Conservation (phyloP, 2,888 invertebrate species). For the Leucozona laternaria region DNA sequence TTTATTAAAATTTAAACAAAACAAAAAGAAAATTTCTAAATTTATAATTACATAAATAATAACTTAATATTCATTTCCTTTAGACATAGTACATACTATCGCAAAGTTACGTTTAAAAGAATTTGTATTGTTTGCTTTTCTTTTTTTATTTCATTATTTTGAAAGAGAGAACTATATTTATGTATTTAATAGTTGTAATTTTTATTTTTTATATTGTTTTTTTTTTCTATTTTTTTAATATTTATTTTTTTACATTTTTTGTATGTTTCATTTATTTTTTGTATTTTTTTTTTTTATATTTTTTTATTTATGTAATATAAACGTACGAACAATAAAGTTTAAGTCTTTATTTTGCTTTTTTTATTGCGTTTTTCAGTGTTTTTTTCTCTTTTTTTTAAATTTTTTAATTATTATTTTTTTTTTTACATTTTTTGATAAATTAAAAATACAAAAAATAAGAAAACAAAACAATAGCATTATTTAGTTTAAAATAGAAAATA, state of each 20-base stretch:
- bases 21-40: constrained; percentile 60
- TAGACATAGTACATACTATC: constrained; percentile 60
- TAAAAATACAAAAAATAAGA: constrained; percentile 68
- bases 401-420: constrained; percentile 57
- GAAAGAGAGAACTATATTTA: constrained; percentile 48
- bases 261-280: constrained; percentile 52
- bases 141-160: constrained; percentile 62
- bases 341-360: constrained; percentile 84
- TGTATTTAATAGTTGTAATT: constrained; percentile 54
- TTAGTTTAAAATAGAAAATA: constrained; percentile 73
- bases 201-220: constrained; percentile 28
- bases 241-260: constrained; percentile 65
- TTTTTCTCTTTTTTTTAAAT: constrained; percentile 65
- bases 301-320: constrained; percentile 77
- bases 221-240: constrained; percentile 53
- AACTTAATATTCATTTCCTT: constrained; percentile 71
- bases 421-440: constrained; percentile 75
- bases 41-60: constrained; percentile 66
- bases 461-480: constrained; percentile 70
- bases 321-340: constrained; percentile 80
- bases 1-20: constrained; percentile 51
- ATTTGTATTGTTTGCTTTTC: constrained; percentile 51
- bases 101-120: constrained; percentile 57
- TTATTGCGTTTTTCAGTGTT: constrained; percentile 79
- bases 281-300: constrained; percentile 68